Conservation (phyloP, 30 jellyfish, hydroid and myxozoan genomes). For the Hydractinia symbiolongicarpus region DNA sequence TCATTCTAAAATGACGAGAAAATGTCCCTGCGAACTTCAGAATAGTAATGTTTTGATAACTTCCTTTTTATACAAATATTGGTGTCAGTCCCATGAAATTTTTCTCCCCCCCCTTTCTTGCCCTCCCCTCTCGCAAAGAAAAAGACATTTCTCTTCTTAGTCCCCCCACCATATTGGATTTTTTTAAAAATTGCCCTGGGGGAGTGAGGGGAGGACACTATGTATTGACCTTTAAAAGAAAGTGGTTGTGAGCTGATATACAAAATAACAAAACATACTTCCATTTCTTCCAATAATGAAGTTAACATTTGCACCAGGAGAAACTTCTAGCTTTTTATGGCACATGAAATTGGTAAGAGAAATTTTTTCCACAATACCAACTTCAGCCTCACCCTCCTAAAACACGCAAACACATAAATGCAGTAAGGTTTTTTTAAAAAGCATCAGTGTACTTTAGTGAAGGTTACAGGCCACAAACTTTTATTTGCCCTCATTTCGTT, state of each 20-base stretch:
- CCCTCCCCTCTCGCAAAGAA: no score
- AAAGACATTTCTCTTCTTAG: no score
- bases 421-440: no score
- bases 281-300: slow-evolving; percentile 91
- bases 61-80: background rate
- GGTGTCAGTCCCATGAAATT: background rate
- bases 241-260: background rate
- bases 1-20: no score
- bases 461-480: no score
- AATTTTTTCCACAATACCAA: slow-evolving; percentile 77
- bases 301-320: slow-evolving; percentile 76
- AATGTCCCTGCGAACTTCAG: no score
- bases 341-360: slow-evolving; percentile 81
- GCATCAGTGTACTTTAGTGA: no score
- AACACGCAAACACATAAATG: no score
- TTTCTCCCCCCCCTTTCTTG: background rate
- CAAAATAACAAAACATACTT: slow-evolving; percentile 39
- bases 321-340: slow-evolving; percentile 67
- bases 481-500: no score
- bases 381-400: slow-evolving; percentile 78
- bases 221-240: background rate
- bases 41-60: background rate
- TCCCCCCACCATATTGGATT: no score
- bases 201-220: no score
- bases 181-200: background rate